These are phyloP conservation scores for Oegoconia quadripuncta DNA, from an alignment of 2,888 invertebrate species.

Conservation along the genomic window DNA sequence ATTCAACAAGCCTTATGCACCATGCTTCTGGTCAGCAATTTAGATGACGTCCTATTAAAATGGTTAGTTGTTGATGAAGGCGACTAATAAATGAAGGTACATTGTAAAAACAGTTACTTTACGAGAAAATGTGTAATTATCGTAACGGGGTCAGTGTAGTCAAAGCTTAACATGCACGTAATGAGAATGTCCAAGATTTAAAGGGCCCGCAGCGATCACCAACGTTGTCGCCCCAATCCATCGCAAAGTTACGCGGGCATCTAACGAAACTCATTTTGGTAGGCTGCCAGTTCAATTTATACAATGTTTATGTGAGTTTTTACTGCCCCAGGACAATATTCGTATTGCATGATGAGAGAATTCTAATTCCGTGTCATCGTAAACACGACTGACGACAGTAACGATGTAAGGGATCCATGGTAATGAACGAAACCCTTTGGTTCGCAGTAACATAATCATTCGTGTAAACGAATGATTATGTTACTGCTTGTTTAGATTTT, in stretches of 20 bases:
- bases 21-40: no score
- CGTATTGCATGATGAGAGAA: conserved; percentile 43
- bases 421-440: conserved; percentile 4
- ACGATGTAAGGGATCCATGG: conserved; percentile 18
- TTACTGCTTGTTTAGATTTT: no score
- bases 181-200: conserved; percentile 7
- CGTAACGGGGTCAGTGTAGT: no score
- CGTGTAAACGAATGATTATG: background rate
- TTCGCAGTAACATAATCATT: background rate
- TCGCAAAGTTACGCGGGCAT: conserved; percentile 15
- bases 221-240: conserved; percentile 36
- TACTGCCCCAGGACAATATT: conserved; percentile 48
- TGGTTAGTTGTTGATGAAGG: no score
- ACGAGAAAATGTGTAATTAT: no score
- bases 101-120: no score
- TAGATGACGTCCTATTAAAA: no score
- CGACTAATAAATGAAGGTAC: no score
- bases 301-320: conserved; percentile 42
- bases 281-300: conserved; percentile 49
- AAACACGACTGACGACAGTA: conserved; percentile 32
- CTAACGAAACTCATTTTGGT: conserved; percentile 40
- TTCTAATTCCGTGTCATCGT: conserved; percentile 59
- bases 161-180: conserved; percentile 3
- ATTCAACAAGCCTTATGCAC: no score
- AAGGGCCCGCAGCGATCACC: conserved; percentile 8